Conservation (phyloP, 2,888 invertebrate species). For the Corythucha ciliata region DNA sequence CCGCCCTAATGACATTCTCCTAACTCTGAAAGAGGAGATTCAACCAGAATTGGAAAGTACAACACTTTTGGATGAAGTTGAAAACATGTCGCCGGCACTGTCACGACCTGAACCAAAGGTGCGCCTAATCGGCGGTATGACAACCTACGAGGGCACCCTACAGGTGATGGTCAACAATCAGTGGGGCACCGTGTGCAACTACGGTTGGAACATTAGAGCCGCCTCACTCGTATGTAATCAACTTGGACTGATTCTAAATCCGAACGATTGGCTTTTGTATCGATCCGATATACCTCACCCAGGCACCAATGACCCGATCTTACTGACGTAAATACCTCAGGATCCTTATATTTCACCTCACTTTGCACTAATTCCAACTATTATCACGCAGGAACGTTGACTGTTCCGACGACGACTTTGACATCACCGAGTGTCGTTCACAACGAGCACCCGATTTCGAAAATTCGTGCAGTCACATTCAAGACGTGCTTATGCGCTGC, state of each 20-base stretch:
- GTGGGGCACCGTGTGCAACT: slow-evolving; percentile 97
- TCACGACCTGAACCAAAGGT: slow-evolving; percentile 29
- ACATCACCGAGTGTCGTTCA: slow-evolving; percentile 76
- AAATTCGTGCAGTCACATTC: slow-evolving; percentile 76
- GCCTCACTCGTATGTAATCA: slow-evolving; percentile 94
- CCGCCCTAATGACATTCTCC: slow-evolving; percentile 66
- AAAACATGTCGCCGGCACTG: slow-evolving; percentile 26
- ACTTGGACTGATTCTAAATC: slow-evolving; percentile 83
- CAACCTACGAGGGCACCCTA: slow-evolving; percentile 74
- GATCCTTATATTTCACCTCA: background rate
- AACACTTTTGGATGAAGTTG: slow-evolving; percentile 46
- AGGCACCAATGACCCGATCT: slow-evolving; percentile 63
- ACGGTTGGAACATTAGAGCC: slow-evolving; percentile 85
- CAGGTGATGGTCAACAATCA: slow-evolving; percentile 68
- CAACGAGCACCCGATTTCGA: slow-evolving; percentile 72
- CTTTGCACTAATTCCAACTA: background rate
- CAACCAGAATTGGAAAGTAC: slow-evolving; percentile 39
- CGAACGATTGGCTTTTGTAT: slow-evolving; percentile 80
- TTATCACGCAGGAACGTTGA: slow-evolving; percentile 60
- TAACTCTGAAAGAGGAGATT: slow-evolving; percentile 66
- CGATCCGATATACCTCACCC: slow-evolving; percentile 70
- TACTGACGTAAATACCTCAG: slow-evolving; percentile 47
- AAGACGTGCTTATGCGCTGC: slow-evolving; percentile 81
- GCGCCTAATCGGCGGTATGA: slow-evolving; percentile 48
- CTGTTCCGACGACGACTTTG: slow-evolving; percentile 83